A percentile compares a stretch with the other conserved stretches of the same genome.
Evolutionary conservation across 64 coral and sea anemone species (phyloP).

Genomic region (Exaiptasia diaphana): DNA sequence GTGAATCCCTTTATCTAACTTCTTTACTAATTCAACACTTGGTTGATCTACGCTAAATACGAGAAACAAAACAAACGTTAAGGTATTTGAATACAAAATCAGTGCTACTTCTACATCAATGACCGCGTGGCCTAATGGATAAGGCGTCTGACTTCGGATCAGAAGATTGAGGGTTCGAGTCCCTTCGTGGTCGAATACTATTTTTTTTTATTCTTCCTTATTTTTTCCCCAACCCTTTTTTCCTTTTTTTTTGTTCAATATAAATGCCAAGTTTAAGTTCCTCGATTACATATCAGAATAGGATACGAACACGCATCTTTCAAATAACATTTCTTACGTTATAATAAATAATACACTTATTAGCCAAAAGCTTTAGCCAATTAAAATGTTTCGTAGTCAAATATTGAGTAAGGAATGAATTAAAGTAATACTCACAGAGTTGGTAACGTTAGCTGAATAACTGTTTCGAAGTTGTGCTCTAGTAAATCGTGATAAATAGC

Average conservation of each 20-base stretch:
- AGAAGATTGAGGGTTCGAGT: slow-evolving; percentile 70
- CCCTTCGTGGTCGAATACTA: slow-evolving; percentile 49
- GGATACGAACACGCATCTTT: not conserved
- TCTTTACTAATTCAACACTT: not conserved
- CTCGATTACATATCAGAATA: too few species aligned
- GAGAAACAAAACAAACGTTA: not conserved
- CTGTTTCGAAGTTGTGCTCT: slow-evolving; percentile 9
- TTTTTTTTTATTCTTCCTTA: not conserved
- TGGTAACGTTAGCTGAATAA: slow-evolving; percentile 57
- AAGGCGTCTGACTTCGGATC: slow-evolving; percentile 78
- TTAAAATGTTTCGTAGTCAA: too few species aligned
- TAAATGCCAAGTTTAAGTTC: not conserved
- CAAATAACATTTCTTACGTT: not conserved
- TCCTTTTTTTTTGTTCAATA: not conserved
- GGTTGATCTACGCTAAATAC: not conserved
- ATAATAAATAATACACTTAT: not conserved
- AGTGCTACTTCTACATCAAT: not conserved
- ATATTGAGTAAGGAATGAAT: too few species aligned
- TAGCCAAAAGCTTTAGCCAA: too few species aligned
- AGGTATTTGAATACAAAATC: not conserved
- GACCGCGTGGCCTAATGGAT: slow-evolving; percentile 79
- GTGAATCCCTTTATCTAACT: slow-evolving; percentile 6
- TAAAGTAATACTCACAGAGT: slow-evolving; percentile 57
- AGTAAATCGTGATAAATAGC: slow-evolving; percentile 31
- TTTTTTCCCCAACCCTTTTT: not conserved